Conservation (phyloP, 2,797 vertebrate genomes). For the Chaenodraco wilsoni region DNA sequence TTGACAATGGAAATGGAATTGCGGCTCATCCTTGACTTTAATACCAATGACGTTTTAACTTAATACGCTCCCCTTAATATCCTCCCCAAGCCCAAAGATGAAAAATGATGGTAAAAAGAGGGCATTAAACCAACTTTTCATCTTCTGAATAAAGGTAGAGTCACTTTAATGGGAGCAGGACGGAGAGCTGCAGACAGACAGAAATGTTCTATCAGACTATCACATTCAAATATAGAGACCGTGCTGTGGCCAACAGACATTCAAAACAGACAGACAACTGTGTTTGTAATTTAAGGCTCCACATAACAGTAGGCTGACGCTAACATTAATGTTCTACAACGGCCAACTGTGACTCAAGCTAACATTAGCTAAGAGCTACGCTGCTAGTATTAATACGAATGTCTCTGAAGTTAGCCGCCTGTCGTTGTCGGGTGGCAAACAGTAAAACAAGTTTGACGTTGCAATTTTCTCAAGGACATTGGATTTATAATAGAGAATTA, state of each 20-base stretch:
- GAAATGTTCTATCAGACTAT: background rate
- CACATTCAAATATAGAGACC: background rate
- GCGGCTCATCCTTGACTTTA: background rate
- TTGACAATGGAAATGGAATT: background rate
- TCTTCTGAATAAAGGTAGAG: background rate
- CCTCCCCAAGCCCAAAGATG: background rate
- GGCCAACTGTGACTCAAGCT: background rate
- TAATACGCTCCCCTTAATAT: too few species aligned
- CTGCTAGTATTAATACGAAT: background rate
- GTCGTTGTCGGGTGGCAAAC: background rate
- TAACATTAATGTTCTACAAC: background rate
- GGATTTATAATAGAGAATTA: background rate
- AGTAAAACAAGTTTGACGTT: background rate
- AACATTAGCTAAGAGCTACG: background rate
- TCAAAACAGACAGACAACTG: background rate
- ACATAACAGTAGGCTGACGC: background rate
- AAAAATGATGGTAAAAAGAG: background rate
- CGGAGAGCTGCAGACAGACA: background rate
- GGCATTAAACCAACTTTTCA: background rate
- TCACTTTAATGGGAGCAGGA: background rate
- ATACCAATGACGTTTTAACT: background rate
- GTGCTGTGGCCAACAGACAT: background rate
- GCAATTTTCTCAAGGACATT: background rate
- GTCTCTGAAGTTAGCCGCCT: background rate
- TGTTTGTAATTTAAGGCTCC: background rate